Base-by-base conservation (phyloP, 2,797 vertebrate genomes). In the Semotilus atromaculatus region DNA sequence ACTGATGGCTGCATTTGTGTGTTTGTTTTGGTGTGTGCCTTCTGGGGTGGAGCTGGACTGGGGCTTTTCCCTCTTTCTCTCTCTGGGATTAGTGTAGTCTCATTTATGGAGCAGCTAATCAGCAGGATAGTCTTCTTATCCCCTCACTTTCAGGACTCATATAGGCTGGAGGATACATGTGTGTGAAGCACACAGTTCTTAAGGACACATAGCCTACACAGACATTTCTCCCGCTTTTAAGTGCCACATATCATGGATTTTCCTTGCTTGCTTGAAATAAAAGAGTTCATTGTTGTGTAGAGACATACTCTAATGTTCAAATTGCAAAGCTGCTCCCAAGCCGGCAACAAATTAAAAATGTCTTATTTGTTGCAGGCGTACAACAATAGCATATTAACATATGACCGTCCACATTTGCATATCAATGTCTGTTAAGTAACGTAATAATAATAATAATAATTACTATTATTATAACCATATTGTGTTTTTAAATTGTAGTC, bases 11-110 rank as follows among this genome's bases (percentile, higher is more conserved):
- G 62, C 8, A 29, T 79, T 64, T 86, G 75, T 85, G 70, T 83
- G 80, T 79, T 83, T 81, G 51, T 60, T 78, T 55, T 38, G 31
- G 51, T 78, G 74, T 75, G 58, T 62, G 72, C 36, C 43, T 79
- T 66, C 62, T 84, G 77, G 31, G 43, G 26, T 14, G 48, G 26
- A 36, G 53, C 64, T 79, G 72, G 75, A 71, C 71, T 43, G 36
- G 55, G 67, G 71, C 70, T 70, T 77, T 78, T 51, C 36, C 84
- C 43, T 85, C 72, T 64, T 60, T 70, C 70, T 71, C 21, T 83
- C 48, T 78, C 34, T 1, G 75, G 84, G 89, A 90, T 90, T 91
- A 89, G 83, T 29, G 34, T 86, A 85, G 87, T 83, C 82, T 87
- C 77, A 80, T 87, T 82, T 89, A 76, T 79, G 64, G 72, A 83